Conservation (phyloP, 2,797 vertebrate species). For the Spinibarbus caldwelli region DNA sequence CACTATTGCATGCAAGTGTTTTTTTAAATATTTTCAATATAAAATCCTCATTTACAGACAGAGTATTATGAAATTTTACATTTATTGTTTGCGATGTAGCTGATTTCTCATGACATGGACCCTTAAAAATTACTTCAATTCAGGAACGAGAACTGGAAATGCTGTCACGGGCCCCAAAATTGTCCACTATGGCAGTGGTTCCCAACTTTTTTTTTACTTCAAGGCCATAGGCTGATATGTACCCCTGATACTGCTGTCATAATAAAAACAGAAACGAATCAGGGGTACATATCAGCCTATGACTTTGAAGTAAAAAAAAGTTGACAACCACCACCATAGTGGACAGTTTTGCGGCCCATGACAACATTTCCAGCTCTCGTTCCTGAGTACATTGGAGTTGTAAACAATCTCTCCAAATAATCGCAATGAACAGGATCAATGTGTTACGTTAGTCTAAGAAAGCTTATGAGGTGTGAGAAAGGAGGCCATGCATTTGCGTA, state of each 20-base stretch:
- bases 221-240: neutral
- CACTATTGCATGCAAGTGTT: neutral
- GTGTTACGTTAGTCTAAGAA: neutral
- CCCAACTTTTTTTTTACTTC: neutral
- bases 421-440: neutral
- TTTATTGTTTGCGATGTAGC: neutral
- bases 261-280: neutral
- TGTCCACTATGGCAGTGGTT: neutral
- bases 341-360: neutral
- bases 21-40: neutral
- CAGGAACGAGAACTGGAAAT: neutral
- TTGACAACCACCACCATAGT: neutral
- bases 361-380: neutral
- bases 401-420: neutral
- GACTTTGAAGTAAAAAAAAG: neutral
- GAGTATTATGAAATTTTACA: neutral
- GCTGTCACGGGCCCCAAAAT: neutral
- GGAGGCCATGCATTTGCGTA: slow-evolving; percentile 58
- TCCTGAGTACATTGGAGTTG: neutral
- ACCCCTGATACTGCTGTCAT: neutral
- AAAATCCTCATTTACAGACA: neutral
- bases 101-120: neutral
- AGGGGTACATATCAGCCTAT: neutral
- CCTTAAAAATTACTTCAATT: neutral
- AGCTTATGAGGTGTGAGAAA: slow-evolving; percentile 29